These are phyloP conservation scores for Psittacula cyanocephala DNA, from an alignment of 2,113 vertebrate species.

Conservation along the genomic window DNA sequence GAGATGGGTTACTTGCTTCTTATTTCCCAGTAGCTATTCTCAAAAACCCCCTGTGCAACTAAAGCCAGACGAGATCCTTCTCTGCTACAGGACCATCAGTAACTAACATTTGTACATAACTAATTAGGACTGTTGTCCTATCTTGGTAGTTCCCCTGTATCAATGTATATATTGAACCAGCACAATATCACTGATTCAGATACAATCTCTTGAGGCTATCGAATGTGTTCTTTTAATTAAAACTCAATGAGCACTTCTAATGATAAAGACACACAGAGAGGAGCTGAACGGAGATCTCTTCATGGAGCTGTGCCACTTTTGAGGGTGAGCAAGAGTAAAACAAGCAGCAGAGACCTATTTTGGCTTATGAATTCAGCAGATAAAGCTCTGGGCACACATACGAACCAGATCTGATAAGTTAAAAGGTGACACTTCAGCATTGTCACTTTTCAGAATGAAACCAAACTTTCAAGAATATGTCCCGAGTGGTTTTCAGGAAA, in stretches of 20 bases:
- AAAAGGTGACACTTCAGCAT: background rate
- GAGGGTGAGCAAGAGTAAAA: background rate
- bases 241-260: background rate
- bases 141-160: background rate
- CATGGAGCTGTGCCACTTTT: background rate
- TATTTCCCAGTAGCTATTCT: background rate
- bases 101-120: background rate
- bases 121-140: background rate
- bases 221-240: constrained; percentile 33
- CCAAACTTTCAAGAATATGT: background rate
- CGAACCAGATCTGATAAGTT: background rate
- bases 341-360: background rate
- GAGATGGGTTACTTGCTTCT: too few relatives aligned
- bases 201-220: background rate
- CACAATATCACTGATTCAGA: fast-evolving
- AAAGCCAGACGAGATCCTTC: background rate
- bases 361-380: background rate
- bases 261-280: background rate
- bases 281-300: background rate
- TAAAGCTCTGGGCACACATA: background rate
- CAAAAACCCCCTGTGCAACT: background rate
- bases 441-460: background rate
- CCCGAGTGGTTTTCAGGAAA: background rate
- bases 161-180: background rate
- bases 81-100: background rate